Percentiles rank a stretch among this genome's conserved stretches.
These are phyloP conservation scores for Temnopleurus reevesii DNA, from an alignment of 53 echinoderm and acorn worm genomes.

Conservation along the genomic window DNA sequence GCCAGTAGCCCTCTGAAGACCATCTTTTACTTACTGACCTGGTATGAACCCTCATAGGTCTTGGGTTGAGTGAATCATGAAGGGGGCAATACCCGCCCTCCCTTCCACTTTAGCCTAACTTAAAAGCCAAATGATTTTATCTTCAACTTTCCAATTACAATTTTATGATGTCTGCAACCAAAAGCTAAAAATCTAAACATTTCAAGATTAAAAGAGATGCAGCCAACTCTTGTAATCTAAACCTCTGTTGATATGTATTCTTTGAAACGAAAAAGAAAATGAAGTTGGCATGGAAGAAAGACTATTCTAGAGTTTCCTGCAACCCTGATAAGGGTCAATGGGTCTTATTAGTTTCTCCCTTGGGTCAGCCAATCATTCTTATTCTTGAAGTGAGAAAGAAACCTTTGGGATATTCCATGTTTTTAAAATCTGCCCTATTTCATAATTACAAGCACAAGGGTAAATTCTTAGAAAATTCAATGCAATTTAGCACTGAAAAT, in stretches of 20 bases:
- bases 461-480: neutral
- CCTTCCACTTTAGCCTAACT: neutral
- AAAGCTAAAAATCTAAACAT: neutral
- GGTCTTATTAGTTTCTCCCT: neutral
- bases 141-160: neutral
- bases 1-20: neutral
- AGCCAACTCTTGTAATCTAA: neutral
- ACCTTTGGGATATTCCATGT: neutral
- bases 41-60: neutral
- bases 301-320: neutral
- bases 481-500: neutral
- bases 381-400: neutral
- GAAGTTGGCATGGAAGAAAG: neutral
- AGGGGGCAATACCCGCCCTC: conserved; percentile 19
- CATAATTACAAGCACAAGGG: neutral
- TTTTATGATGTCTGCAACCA: neutral
- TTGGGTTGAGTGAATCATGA: conserved; percentile 24
- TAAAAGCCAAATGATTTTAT: neutral
- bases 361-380: neutral
- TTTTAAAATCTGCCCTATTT: neutral
- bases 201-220: neutral
- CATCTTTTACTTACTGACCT: conserved; percentile 13
- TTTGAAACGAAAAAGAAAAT: neutral
- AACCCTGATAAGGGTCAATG: neutral
- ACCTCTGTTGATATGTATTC: neutral